phyloP scores from a whole-genome alignment of 2,113 vertebrate genomes.

The Anser cygnoides region DNA sequence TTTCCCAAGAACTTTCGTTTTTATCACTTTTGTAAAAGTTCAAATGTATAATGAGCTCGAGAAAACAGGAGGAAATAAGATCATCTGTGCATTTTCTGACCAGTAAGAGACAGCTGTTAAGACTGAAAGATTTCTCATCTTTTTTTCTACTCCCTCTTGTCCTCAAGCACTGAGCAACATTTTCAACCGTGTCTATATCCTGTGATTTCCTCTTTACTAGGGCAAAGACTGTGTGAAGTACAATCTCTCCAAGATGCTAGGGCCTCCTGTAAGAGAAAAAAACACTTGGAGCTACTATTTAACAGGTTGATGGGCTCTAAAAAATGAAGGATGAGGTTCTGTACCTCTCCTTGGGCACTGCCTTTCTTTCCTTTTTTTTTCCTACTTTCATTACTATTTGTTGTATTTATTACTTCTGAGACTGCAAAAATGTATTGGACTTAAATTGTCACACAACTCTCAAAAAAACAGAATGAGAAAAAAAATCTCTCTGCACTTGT shows the following conservation, averaged over 20 bases:
- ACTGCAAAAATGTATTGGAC: neutral
- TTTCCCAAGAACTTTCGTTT: neutral
- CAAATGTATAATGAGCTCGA: neutral
- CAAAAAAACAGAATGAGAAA: neutral
- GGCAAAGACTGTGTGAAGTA: neutral
- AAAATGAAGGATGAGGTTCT: neutral
- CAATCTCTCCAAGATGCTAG: neutral
- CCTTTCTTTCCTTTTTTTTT: neutral
- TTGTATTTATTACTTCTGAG: neutral
- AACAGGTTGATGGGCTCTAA: neutral
- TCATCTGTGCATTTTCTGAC: neutral
- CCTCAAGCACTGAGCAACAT: fast-evolving
- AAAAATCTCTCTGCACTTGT: neutral
- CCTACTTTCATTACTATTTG: neutral
- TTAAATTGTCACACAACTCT: neutral
- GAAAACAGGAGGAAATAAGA: neutral
- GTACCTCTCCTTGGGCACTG: neutral
- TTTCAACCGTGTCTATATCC: neutral
- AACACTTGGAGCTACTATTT: neutral
- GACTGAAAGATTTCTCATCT: neutral
- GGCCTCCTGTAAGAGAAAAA: neutral
- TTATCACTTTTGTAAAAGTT: neutral
- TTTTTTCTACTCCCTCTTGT: neutral
- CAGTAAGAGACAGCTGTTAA: neutral
- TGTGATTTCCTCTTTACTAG: neutral